Base-by-base conservation (phyloP, 2,888 invertebrate genomes). In the Zeuzera pyrina region DNA sequence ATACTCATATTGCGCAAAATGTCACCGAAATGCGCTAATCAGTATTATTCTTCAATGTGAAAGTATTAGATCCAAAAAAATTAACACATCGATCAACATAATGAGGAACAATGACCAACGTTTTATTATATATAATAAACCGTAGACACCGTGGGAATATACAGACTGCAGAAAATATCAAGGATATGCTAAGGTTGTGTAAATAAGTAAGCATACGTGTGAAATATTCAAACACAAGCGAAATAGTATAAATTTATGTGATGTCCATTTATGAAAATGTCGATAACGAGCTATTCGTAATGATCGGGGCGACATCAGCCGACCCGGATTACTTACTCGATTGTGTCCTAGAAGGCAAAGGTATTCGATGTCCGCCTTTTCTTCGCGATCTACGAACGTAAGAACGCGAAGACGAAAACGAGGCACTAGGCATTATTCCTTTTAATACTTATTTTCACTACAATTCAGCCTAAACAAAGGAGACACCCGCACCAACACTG, bases 371-470 rank as follows among this genome's bases (percentile, higher is more conserved):
- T 61, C 91, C 92, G 74, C 92, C 93, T 91, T 94, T 94, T 86
- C 94, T 91, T 74, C 94, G 89, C 77, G 94, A 94, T 85, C 94
- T 90, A 83, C 94, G 90, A 68, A 93, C 91, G 86, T 93, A 94
- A 85, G 93, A 92, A 87, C 94, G 91, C 84, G 93, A 92, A 84
- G 94, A 93, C 74, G 93, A 93, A 85, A 94, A 94, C 79, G 94
- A 94, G 86, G 94, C 94, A 89, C 94, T 94, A 88, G 94, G 95
- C 95, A 95, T 93, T 86, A 89, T 92, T 84, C 81, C 79, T 83
- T 70, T 68, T 68, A 63, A 51, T 71, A 73, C 77, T 83, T 79
- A 83, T 71, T 73, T 77, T 77, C 81, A 77, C 76, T 72, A 72
- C 48, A 85, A 83, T 78, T 73, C 74, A 77, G 79, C 68, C 88